Base-by-base conservation (phyloP, 2,113 vertebrate species). In the Sisor rabdophorus region DNA sequence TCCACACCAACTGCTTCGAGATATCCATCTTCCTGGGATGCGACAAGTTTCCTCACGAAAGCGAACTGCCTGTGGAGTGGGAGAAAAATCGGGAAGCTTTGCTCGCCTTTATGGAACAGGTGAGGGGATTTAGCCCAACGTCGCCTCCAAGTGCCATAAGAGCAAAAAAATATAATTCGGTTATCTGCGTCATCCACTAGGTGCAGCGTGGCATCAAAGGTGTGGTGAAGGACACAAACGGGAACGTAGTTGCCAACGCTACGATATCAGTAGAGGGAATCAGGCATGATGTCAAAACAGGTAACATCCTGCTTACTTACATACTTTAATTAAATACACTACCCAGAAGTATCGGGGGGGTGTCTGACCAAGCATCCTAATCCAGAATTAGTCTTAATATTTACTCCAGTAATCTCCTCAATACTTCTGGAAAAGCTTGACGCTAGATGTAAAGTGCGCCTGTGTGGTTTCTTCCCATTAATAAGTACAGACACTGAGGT, bases 1-100 rank as follows among this genome's bases (percentile, higher is more conserved):
- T 98, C 83, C 97, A 98, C 91, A 99, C 97, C 0, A 99, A 98
- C 91, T 98, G 96, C 91, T 98, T 99, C 80, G 97, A 99, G 88
- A 86, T 99, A 52, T 98, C 97, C 70, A 95, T 99, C 89, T 97
- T 96, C 0, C 93, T 99, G 80, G 96, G 97, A 80, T 99, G 97
- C 78, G 97, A 99, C 87, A 99, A 99, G 72, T 99, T 93, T 64
- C 97, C 97, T 0, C 97, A 98, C 0, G 94, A 95, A 89, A 98
- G 93, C 0, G 91, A 99, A 81, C 84, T 99, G 86, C 93, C 97
- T 0, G 93, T 95, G 63, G 96, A 99, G 78, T 99, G 97, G 97
- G 97, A 99, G 75, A 99, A 98, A 84, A 99, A 98, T 79, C 91
- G 95, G n/a, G 97, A 99, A 75, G 95, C 97, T 67, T 87, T 99